Evolutionary conservation across 2,888 invertebrate species (phyloP).

Genomic region (Diploptera punctata): DNA sequence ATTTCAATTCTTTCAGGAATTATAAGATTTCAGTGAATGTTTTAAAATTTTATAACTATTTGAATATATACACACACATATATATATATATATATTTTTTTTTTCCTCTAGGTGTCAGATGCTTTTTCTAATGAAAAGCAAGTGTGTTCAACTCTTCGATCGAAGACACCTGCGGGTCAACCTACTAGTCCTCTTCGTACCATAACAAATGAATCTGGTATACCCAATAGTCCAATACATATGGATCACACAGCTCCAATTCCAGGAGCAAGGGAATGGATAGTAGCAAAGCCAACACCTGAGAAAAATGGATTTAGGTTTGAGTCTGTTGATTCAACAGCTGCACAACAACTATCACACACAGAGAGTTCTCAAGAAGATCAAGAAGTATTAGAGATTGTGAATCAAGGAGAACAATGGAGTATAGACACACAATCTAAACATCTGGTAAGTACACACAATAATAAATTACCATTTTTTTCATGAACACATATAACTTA

Average conservation of each 20-base stretch:
- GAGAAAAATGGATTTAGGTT: conserved; percentile 47
- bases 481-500: too few relatives aligned
- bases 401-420: conserved; percentile 52
- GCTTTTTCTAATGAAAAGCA: conserved; percentile 4
- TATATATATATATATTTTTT: too few relatives aligned
- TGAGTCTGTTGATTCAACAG: conserved; percentile 50
- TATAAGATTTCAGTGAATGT: too few relatives aligned
- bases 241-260: conserved; percentile 54
- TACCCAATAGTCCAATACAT: conserved; percentile 58
- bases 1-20: too few relatives aligned
- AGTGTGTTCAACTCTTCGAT: background rate
- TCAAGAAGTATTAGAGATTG: conserved; percentile 62
- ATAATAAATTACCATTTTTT: too few relatives aligned
- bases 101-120: background rate
- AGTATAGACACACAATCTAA: conserved; percentile 40
- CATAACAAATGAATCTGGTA: conserved; percentile 43
- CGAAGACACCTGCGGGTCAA: conserved; percentile 14
- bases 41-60: too few relatives aligned
- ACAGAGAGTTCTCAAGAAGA: conserved; percentile 54
- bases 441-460: conserved; percentile 29
- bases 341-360: conserved; percentile 16
- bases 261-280: conserved; percentile 43
- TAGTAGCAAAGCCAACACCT: conserved; percentile 51
- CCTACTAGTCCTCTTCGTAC: conserved; percentile 43
- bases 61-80: too few relatives aligned